These are phyloP conservation scores for Gymnopithys bicolor DNA, from an alignment of 2,797 vertebrate species.

Conservation along the genomic window DNA sequence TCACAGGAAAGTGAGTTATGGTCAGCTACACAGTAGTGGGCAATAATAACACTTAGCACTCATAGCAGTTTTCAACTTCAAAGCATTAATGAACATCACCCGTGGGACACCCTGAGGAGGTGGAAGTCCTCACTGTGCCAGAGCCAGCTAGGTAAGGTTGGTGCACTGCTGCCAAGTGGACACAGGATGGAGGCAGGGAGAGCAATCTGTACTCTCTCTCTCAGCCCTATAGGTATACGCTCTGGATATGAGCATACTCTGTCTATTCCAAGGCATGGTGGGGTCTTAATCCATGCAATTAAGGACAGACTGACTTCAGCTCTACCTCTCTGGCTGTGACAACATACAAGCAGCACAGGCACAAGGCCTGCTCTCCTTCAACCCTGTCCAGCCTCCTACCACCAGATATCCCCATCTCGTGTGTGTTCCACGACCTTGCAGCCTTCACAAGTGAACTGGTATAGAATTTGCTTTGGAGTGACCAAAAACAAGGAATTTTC, in stretches of 20 bases:
- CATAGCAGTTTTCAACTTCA: not conserved
- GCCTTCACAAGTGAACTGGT: not conserved
- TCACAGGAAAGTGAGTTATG: not conserved
- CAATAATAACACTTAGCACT: not conserved
- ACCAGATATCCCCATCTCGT: not conserved
- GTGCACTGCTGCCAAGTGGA: not conserved
- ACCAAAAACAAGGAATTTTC: not conserved
- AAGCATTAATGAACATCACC: not conserved
- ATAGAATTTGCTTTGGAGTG: not conserved
- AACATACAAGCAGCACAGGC: not conserved
- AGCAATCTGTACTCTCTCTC: not conserved
- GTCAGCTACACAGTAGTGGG: not conserved
- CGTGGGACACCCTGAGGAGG: not conserved
- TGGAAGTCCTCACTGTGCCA: not conserved
- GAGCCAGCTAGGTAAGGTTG: not conserved
- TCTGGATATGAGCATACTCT: not conserved
- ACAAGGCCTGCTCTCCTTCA: not conserved
- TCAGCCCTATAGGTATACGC: not conserved
- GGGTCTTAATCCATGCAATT: not conserved
- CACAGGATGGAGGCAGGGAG: not conserved
- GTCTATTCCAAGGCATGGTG: not conserved
- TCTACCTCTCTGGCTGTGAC: not conserved
- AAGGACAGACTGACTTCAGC: not conserved
- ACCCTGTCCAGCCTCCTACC: not conserved
- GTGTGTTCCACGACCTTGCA: not conserved